A percentile compares a stretch with the other conserved stretches of the same genome.
Evolutionary conservation across 2,797 vertebrate genomes (phyloP).

Genomic region (Delichon dasypus): DNA sequence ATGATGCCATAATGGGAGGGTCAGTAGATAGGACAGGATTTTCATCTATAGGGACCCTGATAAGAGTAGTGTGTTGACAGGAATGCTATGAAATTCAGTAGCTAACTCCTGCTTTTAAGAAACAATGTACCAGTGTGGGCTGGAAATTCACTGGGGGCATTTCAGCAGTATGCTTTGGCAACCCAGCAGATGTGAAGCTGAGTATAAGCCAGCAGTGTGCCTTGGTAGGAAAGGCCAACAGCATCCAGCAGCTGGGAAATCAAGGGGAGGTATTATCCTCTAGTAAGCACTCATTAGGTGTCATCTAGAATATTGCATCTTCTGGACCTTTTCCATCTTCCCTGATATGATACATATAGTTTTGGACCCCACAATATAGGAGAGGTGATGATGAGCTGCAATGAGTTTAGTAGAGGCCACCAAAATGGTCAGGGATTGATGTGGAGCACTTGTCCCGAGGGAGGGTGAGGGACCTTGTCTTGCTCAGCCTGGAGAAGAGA

Average conservation of each 20-base stretch:
- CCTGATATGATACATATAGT: accelerated
- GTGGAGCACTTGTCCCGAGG: background rate
- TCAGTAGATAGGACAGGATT: background rate
- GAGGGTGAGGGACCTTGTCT: background rate
- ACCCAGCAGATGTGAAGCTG: background rate
- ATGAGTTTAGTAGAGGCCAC: background rate
- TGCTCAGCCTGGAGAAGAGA: background rate
- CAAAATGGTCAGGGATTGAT: background rate
- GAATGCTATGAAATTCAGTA: background rate
- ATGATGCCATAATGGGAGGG: background rate
- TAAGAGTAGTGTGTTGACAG: background rate
- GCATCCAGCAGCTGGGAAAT: background rate
- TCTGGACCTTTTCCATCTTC: background rate
- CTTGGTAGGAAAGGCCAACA: background rate
- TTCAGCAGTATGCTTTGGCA: background rate
- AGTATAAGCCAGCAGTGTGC: background rate
- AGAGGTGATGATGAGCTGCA: background rate
- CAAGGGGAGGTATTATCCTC: background rate
- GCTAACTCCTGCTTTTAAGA: background rate
- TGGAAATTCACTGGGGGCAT: background rate
- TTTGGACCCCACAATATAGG: background rate
- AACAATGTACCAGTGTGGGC: background rate
- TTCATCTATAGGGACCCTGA: background rate
- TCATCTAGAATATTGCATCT: background rate
- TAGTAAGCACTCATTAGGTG: background rate